Evolutionary conservation across 30 jellyfish, hydroid and myxozoan species (phyloP), one percentile per base, ranked within the genome.

Genomic region (Hydra vulgaris): DNA sequence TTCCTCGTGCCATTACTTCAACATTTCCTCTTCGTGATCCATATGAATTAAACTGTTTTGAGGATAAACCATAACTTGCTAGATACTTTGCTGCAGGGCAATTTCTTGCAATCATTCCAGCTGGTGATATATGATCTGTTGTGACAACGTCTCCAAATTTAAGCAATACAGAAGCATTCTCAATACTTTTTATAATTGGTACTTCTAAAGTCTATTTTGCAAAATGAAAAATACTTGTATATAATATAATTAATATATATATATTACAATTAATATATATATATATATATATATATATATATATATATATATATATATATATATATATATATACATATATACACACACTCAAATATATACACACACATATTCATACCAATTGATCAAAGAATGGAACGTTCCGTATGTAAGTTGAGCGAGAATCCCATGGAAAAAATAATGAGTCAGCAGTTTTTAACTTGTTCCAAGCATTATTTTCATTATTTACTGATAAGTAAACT

Each of bases 111-210:
- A 92, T 87, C 89, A 92, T 87, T n/a, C 98, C 98, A 74, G 98
- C 98, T 78, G 98, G 98, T 74, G 98, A 92, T 53, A 92, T 92
- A 81, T 92, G 98, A 77, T 92, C 98, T 18, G 98, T 92, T 15
- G 98, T 92, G 17, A 92, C 95, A 0, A 95, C 83, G 74, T 92
- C 98, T 18, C 98, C 98, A 54, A 92, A 80, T 71, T 83, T 82
- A 56, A 92, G 83, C 71, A 92, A 79, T 18, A 83, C 94, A 27
- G 88, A 80, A 15, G 96, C 98, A 71, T 92, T 82, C 17, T 73
- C 85, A 40, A 92, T 74, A 26, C 85, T 91, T 66, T 73, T 75
- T 23, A 91, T 27, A 7, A 88, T 74, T 18, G 98, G 96, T 19
- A 87, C 21, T 1, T 86, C 98, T 26, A 55, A 78, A 7, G 87